Evolutionary conservation across 2,113 vertebrate species (phyloP), one percentile per base, ranked within the genome.

Genomic region (Chaetorhynchus papuensis): DNA sequence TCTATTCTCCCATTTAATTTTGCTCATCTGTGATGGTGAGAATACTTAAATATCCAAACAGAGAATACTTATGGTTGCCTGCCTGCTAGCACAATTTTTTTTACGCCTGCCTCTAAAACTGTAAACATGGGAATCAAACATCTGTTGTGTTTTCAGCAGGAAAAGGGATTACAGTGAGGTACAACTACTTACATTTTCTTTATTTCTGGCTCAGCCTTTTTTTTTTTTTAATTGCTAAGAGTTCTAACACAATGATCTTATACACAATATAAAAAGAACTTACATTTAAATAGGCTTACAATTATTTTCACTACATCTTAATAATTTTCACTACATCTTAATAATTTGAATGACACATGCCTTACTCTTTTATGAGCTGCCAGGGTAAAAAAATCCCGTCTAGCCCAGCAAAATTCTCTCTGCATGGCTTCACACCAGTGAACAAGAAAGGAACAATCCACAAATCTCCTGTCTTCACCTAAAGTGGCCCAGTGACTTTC

Each of bases 121-220:
- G 66, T 90, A 95, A 96, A 96, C 82, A 91, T 53, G 27, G 22
- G 84, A 95, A 75, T 89, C 70, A 91, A 94, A 95, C 89, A 87
- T 89, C 89, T 95, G 83, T 41, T 91, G 65, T 76, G 74, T 57
- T 91, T 91, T 93, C 81, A 93, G 37, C n/a, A 87, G 60, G 27
- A 69, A 35, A 76, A 93, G 30, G 49, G 35, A 94, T 87, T 91
- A 70, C 45, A 86, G 70, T 18, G 78, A 91, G 31, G 84, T 83
- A 74, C 47, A 83, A 76, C 63, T 70, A 71, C 76, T 33, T 76
- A 83, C 41, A 28, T 64, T 61, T 66, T 54, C 56, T 86, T 37
- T 84, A 71, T 71, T 86, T 93, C 41, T 72, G 64, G 14, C 60
- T 86, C 41, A 41, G 30, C 26, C 63, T 68, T 72, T 71, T 72